Evolutionary conservation across 2,797 vertebrate genomes (phyloP), one percentile per base, ranked within the genome.

Genomic region (Gypaetus barbatus): DNA sequence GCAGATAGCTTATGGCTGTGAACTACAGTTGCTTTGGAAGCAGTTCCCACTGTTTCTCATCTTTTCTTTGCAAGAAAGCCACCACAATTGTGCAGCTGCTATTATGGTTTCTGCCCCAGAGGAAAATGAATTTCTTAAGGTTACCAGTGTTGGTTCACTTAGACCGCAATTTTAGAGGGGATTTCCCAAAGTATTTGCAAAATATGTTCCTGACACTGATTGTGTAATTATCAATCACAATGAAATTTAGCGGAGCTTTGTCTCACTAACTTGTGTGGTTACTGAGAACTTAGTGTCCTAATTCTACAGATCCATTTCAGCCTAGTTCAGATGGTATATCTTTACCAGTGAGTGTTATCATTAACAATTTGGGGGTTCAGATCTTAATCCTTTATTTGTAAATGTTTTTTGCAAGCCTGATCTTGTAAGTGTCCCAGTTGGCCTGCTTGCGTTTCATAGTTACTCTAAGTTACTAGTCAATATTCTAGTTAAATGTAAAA

Each of bases 11-110:
- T 88, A 90, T 57, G 66, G 66, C 57, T 78, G 68, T 89, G 89
- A 95, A 89, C 78, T 91, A 48, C 71, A 74, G 71, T 49, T 90
- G 89, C 87, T 95, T 93, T 89, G 87, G 89, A 91, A 92, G 84
- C 90, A 95, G 85, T 77, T 96, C 41, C 57, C 52, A 75, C 81
- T 71, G 35, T 89, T 93, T 94, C 68, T 93, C 56, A 56, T 92
- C n/a, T 87, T 90, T 87, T 87, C 84, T 92, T 87, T 83, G 64
- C 52, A 87, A 74, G 70, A 92, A 90, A 89, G 25, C 56, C 44
- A 85, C 60, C 18, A 65, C 71, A 83, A 25, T 57, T 11, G 3
- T 87, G 78, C 68, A 93, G 89, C 37, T 94, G 75, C 64, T 93
- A 33, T 77, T 85, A 87, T 43, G 75, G 48, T 77, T 93, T 92